These are phyloP conservation scores for Perithous albicinctus DNA, from an alignment of 2,888 invertebrate genomes.

Conservation along the genomic window DNA sequence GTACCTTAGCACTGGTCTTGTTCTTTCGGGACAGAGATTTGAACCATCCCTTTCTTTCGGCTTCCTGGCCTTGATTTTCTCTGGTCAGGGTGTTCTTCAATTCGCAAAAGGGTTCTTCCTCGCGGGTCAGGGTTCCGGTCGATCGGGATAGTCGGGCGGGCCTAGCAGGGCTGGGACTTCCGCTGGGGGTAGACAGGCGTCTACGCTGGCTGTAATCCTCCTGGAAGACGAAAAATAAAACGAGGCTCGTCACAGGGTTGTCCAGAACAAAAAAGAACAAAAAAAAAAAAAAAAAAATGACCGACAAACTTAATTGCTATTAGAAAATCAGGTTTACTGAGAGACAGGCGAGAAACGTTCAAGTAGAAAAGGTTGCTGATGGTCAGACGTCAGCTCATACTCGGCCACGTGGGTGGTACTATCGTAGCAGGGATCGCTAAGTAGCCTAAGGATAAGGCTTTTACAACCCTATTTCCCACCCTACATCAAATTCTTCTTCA, in stretches of 20 bases:
- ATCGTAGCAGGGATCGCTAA: constrained; percentile 60
- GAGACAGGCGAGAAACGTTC: not conserved
- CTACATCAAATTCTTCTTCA: constrained; percentile 28
- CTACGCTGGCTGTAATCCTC: constrained; percentile 90
- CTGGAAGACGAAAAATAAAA: constrained; percentile 80
- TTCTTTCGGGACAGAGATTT: constrained; percentile 92
- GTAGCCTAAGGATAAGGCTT: constrained; percentile 73
- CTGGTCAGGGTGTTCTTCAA: constrained; percentile 83
- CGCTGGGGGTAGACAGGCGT: constrained; percentile 91
- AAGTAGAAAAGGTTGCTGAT: constrained; percentile 54
- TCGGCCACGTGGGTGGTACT: constrained; percentile 75
- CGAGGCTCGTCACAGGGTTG: constrained; percentile 18
- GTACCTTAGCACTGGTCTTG: constrained; percentile 86
- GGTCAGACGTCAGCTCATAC: constrained; percentile 57
- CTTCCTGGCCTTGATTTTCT: constrained; percentile 85
- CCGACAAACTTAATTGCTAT: not conserved
- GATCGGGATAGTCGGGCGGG: constrained; percentile 85
- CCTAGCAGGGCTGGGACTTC: constrained; percentile 89
- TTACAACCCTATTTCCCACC: constrained; percentile 67
- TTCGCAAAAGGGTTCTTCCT: constrained; percentile 84
- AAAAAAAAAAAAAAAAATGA: not conserved
- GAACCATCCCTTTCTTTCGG: constrained; percentile 89
- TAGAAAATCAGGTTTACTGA: not conserved
- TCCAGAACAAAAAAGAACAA: not conserved
- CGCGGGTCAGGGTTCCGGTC: constrained; percentile 82